These are phyloP conservation scores for Terebella lapidaria DNA, from an alignment of 2,888 invertebrate species.

Conservation along the genomic window DNA sequence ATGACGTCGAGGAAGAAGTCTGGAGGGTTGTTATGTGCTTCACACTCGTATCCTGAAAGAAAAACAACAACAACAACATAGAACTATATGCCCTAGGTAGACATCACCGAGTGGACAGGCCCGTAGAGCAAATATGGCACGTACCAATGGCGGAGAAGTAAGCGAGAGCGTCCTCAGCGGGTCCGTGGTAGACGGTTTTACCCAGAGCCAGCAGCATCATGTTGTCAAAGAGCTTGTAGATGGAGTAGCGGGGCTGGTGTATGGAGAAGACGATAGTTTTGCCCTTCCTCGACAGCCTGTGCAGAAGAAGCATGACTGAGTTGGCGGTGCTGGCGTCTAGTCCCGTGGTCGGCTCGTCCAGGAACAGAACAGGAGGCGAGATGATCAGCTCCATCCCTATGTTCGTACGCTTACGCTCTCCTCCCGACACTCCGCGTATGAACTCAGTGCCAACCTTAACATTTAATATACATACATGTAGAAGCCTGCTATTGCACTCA, in stretches of 20 bases:
- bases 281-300: conserved; percentile 44
- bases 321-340: no score
- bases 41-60: conserved; percentile 46
- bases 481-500: no score
- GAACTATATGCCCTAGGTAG: no score
- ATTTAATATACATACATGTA: no score
- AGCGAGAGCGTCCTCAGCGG: conserved; percentile 35
- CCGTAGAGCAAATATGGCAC: no score
- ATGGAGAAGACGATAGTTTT: conserved; percentile 52
- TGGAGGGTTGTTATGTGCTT: conserved; percentile 50
- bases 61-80: no score
- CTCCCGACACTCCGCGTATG: conserved; percentile 51
- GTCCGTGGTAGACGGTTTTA: conserved; percentile 46
- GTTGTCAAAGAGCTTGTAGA: conserved; percentile 48
- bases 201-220: conserved; percentile 45
- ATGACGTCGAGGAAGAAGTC: conserved; percentile 53
- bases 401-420: conserved; percentile 50
- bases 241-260: conserved; percentile 53
- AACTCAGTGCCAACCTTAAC: conserved; percentile 52
- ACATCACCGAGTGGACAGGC: no score
- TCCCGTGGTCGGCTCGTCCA: no score
- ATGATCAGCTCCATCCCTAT: conserved; percentile 54
- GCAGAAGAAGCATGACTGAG: conserved; percentile 48
- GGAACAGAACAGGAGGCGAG: conserved; percentile 48
- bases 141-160: conserved; percentile 31